Evolutionary conservation across 64 coral and sea anemone species (phyloP).

Genomic region (Actinia tenebrosa): DNA sequence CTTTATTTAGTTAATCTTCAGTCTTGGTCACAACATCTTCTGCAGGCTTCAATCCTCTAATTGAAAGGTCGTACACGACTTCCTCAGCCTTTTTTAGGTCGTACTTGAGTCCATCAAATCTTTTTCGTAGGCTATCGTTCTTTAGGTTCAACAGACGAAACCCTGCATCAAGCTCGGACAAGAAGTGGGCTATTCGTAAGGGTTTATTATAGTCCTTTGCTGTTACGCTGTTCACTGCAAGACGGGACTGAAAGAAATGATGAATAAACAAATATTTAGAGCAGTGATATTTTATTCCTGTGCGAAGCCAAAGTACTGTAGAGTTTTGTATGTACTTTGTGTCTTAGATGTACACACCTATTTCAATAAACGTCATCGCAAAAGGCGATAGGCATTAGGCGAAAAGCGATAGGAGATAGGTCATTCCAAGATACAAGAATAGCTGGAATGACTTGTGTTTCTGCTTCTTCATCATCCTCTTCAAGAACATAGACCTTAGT

Average conservation of each 20-base stretch:
- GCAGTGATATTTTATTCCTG: background rate
- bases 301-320: background rate
- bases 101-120: constrained; percentile 96
- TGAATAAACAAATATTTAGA: background rate
- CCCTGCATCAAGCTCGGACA: constrained; percentile 87
- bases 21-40: background rate
- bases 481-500: too few relatives aligned
- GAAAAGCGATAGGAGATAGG: too few relatives aligned
- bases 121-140: constrained; percentile 91
- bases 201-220: constrained; percentile 78
- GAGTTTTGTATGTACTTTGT: background rate
- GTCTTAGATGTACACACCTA: too few relatives aligned
- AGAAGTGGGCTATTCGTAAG: constrained; percentile 70
- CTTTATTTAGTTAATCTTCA: background rate
- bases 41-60: constrained; percentile 68
- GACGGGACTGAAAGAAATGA: constrained; percentile 56
- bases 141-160: constrained; percentile 92
- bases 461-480: too few relatives aligned
- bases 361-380: too few relatives aligned
- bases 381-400: too few relatives aligned
- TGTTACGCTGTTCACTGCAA: constrained; percentile 94
- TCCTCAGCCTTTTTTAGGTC: constrained; percentile 97
- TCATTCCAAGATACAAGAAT: too few relatives aligned
- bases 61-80: constrained; percentile 93
- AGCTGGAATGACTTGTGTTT: too few relatives aligned